phyloP scores from a whole-genome alignment of 2,113 vertebrate genomes.

The Pelodiscus sinensis region DNA sequence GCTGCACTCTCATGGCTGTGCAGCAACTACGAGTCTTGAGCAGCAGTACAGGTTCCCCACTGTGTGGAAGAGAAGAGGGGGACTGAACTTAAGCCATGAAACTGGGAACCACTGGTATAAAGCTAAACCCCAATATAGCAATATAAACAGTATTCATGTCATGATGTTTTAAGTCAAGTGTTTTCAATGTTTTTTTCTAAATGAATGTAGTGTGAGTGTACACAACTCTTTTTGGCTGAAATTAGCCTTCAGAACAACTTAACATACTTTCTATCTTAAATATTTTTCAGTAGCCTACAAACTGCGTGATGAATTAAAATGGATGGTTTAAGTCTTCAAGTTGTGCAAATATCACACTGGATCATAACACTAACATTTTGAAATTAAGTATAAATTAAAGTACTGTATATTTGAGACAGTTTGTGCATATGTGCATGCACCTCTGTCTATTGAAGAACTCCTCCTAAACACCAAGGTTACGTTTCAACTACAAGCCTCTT shows the following conservation, averaged over 20 bases:
- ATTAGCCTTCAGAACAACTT: constrained; percentile 6
- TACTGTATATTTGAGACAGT: no score
- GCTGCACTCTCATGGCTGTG: no score
- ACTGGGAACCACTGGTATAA: not conserved
- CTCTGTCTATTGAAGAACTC: no score
- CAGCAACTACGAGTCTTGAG: no score
- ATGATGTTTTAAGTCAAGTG: not conserved
- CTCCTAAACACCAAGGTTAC: no score
- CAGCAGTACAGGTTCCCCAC: no score
- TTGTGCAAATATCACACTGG: not conserved
- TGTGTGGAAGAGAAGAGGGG: no score
- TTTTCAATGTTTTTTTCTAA: not conserved
- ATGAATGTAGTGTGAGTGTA: not conserved
- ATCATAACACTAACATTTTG: no score
- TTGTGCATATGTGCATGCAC: no score
- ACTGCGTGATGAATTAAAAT: constrained; percentile 10
- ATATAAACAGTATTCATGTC: constrained; percentile 10
- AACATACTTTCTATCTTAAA: constrained; percentile 5
- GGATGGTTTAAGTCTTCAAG: not conserved
- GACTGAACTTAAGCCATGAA: no score
- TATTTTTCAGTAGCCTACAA: not conserved
- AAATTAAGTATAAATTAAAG: no score
- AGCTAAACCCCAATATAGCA: not conserved
- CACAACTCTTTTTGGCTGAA: not conserved
- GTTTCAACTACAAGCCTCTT: no score